These are phyloP conservation scores for Odocoileus hemionus DNA, from an alignment of 2,113 vertebrate species.

Conservation along the genomic window DNA sequence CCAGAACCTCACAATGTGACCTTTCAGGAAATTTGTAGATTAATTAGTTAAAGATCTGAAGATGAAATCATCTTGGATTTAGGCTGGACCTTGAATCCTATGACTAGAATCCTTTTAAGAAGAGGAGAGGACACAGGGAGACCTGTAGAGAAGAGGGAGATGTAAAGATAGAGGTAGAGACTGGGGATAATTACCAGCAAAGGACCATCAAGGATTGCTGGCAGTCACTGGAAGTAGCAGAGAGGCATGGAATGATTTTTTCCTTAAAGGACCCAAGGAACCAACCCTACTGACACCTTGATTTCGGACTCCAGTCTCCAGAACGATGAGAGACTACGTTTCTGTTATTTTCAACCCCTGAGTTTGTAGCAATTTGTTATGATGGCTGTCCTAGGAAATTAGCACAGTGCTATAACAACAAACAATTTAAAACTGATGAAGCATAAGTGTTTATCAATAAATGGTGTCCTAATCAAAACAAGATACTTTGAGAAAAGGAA, in stretches of 20 bases:
- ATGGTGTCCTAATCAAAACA: background rate
- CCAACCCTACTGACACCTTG: background rate
- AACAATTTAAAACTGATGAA: background rate
- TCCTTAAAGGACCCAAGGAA: background rate
- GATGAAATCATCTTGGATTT: background rate
- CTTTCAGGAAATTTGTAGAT: background rate
- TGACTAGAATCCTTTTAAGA: background rate
- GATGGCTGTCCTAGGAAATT: background rate
- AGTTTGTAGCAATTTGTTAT: background rate
- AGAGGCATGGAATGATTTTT: background rate
- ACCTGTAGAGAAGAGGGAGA: background rate
- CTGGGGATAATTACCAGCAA: background rate
- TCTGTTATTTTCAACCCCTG: background rate
- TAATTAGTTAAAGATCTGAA: background rate
- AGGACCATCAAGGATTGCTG: background rate
- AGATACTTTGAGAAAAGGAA: background rate
- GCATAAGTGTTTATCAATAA: background rate
- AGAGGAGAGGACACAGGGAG: background rate
- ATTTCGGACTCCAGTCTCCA: background rate
- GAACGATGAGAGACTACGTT: background rate
- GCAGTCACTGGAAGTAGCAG: background rate
- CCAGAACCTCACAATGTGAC: background rate
- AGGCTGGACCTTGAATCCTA: background rate
- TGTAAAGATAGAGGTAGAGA: background rate
- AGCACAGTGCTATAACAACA: background rate